phyloP scores from a whole-genome alignment of 2,113 vertebrate species.

The Arvicanthis niloticus region DNA sequence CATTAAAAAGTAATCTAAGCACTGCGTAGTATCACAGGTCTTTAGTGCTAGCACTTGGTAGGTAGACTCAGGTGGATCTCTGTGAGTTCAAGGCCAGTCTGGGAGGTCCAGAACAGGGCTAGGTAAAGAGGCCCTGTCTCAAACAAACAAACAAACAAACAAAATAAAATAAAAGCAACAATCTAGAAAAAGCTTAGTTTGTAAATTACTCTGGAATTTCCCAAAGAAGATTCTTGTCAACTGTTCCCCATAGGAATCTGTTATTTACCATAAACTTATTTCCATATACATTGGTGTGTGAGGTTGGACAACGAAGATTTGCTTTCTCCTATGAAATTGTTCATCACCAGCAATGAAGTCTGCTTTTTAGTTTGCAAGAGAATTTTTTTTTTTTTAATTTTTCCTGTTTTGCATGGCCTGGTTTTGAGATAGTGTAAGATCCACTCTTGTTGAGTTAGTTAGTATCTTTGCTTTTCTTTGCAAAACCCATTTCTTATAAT shows the following conservation, averaged over 20 bases:
- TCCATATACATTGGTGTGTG: not conserved
- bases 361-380: constrained; percentile 42
- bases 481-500: not conserved
- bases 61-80: not conserved
- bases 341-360: constrained; percentile 25
- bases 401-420: not conserved
- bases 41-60: not conserved
- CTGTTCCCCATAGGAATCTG: constrained; percentile 3
- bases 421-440: constrained; percentile 38
- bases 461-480: constrained; percentile 21
- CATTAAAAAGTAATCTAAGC: constrained; percentile 23
- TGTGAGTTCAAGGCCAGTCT: not conserved
- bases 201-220: constrained; percentile 33
- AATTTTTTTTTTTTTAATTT: constrained; percentile 1
- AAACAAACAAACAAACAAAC: not conserved
- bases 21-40: rapidly evolving
- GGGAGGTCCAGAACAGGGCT: not conserved
- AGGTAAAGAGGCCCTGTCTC: not conserved
- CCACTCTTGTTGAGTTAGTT: not conserved
- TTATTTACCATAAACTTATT: constrained; percentile 35
- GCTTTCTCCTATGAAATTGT: not conserved
- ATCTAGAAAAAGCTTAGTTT: constrained; percentile 11
- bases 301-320: not conserved
- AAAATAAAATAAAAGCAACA: not conserved
- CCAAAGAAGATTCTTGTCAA: constrained; percentile 7